Percentiles rank a stretch among this genome's conserved stretches.
Conservation (phyloP, 1,140 invertebrate species). For the Aethina tumida region DNA sequence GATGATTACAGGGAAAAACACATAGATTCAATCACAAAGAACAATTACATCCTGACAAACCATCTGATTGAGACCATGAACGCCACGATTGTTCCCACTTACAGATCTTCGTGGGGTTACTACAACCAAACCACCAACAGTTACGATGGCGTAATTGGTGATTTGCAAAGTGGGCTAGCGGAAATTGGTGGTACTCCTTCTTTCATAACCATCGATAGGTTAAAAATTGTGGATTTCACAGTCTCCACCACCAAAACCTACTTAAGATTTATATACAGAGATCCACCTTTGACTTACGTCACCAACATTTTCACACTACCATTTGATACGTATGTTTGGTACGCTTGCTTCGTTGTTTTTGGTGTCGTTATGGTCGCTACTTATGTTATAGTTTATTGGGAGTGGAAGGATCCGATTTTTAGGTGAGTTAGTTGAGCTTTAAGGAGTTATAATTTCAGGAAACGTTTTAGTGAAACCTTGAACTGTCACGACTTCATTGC, state of each 20-base stretch:
- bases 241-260: conserved; percentile 44
- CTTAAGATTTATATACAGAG: conserved; percentile 50
- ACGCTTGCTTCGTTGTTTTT: conserved; percentile 17
- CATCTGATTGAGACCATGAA: conserved; percentile 43
- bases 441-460: too few species aligned
- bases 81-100: conserved; percentile 32
- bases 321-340: conserved; percentile 36
- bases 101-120: conserved; percentile 40
- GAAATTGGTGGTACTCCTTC: conserved; percentile 50
- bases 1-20: conserved; percentile 43
- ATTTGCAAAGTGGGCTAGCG: conserved; percentile 41
- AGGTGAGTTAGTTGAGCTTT: too few species aligned
- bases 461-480: too few species aligned
- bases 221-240: conserved; percentile 45
- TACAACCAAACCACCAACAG: conserved; percentile 18
- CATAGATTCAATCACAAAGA: conserved; percentile 47
- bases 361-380: conserved; percentile 12
- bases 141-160: conserved; percentile 50
- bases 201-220: conserved; percentile 43
- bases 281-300: conserved; percentile 50
- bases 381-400: conserved; percentile 21
- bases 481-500: neutral
- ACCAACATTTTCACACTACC: conserved; percentile 51
- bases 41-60: conserved; percentile 43
- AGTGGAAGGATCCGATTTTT: conserved; percentile 21